Percentiles rank a stretch among this genome's conserved stretches.
Evolutionary conservation across 2,888 invertebrate species (phyloP).

Genomic region (Cosmorhoe ocellata): DNA sequence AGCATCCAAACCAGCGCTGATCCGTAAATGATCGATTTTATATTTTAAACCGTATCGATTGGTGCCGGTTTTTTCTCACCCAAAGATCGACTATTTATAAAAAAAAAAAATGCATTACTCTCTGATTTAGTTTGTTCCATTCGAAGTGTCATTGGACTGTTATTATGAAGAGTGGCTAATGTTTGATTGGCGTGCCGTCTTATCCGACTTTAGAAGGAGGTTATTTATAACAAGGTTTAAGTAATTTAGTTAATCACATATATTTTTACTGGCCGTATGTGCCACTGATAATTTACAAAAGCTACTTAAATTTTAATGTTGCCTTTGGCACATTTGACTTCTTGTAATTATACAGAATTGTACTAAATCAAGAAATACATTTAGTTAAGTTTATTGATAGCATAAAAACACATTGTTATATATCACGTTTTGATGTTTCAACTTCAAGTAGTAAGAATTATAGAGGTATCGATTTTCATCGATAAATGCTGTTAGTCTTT

Average conservation of each 20-base stretch:
- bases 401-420: not conserved
- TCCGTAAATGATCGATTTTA: constrained; percentile 66
- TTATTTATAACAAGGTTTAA: constrained; percentile 14
- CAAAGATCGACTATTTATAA: constrained; percentile 33
- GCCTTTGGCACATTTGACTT: not conserved
- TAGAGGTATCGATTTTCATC: too few species aligned
- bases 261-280: too few species aligned
- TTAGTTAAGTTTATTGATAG: not conserved
- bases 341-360: not conserved
- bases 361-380: not conserved
- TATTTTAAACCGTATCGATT: constrained; percentile 43
- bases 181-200: constrained; percentile 44
- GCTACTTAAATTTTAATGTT: constrained; percentile 16
- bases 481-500: too few species aligned
- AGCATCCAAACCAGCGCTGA: constrained; percentile 48
- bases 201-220: not conserved
- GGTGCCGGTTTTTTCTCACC: constrained; percentile 35
- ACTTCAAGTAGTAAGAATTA: not conserved
- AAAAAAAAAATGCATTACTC: too few species aligned
- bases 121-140: too few species aligned
- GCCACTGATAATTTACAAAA: not conserved
- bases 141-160: not conserved
- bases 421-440: not conserved
- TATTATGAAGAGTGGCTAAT: constrained; percentile 32
- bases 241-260: constrained; percentile 10